Percentiles rank a stretch among this genome's conserved stretches.
These are phyloP conservation scores for Tinea trinotella DNA, from an alignment of 2,888 invertebrate species.

Conservation along the genomic window DNA sequence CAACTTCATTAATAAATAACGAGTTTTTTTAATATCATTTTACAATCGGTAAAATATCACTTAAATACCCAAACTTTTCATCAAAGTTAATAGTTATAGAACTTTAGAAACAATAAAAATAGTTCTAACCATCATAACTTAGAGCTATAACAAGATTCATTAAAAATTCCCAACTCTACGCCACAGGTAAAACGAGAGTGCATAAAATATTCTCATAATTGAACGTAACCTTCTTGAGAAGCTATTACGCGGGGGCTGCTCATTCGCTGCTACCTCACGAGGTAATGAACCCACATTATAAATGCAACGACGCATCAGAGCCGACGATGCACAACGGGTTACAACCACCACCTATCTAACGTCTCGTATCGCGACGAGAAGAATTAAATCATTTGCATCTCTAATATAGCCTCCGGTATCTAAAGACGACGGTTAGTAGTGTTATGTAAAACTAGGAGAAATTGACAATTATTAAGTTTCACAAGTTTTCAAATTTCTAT, in stretches of 20 bases:
- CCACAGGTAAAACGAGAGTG: constrained; percentile 6
- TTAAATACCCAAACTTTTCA: background rate
- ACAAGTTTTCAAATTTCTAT: too few relatives aligned
- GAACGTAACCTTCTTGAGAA: constrained; percentile 64
- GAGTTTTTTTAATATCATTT: too few relatives aligned
- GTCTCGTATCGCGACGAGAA: constrained; percentile 42
- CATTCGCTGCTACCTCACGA: constrained; percentile 46
- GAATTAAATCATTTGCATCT: constrained; percentile 72
- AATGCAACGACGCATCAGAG: constrained; percentile 65
- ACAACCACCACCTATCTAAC: background rate
- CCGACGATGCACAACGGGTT: constrained; percentile 22
- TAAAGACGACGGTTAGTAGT: background rate
- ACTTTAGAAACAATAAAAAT: constrained; percentile 6
- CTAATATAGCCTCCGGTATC: background rate
- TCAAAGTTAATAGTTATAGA: background rate
- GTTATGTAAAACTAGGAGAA: too few relatives aligned
- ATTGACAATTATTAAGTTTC: too few relatives aligned
- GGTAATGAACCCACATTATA: constrained; percentile 70
- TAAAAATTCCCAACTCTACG: constrained; percentile 7
- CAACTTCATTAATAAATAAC: background rate
- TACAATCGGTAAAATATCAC: background rate
- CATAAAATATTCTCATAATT: constrained; percentile 49
- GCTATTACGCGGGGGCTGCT: constrained; percentile 53
- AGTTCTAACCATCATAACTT: background rate
- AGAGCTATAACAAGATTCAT: constrained; percentile 9